Percentiles rank a stretch among this genome's conserved stretches.
Evolutionary conservation across 2,113 vertebrate genomes (phyloP).

Genomic region (Ifrita kowaldi): DNA sequence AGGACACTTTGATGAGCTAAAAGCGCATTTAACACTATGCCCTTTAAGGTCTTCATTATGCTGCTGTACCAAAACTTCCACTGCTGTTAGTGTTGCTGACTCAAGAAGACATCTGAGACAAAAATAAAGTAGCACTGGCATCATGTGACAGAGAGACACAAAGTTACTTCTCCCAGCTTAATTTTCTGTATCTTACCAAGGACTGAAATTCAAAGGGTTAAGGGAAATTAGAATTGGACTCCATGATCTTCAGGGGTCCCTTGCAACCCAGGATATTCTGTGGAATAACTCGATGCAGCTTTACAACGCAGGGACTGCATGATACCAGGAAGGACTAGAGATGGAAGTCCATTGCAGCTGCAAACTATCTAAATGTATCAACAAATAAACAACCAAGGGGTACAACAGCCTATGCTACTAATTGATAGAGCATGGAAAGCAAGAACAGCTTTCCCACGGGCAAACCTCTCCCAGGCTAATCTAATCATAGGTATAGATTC

Average conservation of each 20-base stretch:
- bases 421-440: background rate
- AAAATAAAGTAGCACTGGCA: background rate
- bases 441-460: background rate
- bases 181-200: background rate
- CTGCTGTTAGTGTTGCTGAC: background rate
- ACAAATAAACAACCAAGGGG: background rate
- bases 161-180: background rate
- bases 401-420: background rate
- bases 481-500: background rate
- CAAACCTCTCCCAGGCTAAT: background rate
- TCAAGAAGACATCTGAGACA: background rate
- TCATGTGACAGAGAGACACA: background rate
- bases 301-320: background rate
- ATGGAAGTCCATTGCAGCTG: background rate
- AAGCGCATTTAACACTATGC: background rate
- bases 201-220: background rate
- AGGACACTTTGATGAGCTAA: background rate
- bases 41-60: background rate
- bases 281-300: accelerated
- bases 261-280: background rate
- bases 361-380: background rate
- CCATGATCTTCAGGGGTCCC: accelerated
- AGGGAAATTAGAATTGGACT: background rate
- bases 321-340: background rate
- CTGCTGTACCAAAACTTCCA: background rate